phyloP scores from a whole-genome alignment of 2,888 invertebrate genomes.

The Eurois occulta region DNA sequence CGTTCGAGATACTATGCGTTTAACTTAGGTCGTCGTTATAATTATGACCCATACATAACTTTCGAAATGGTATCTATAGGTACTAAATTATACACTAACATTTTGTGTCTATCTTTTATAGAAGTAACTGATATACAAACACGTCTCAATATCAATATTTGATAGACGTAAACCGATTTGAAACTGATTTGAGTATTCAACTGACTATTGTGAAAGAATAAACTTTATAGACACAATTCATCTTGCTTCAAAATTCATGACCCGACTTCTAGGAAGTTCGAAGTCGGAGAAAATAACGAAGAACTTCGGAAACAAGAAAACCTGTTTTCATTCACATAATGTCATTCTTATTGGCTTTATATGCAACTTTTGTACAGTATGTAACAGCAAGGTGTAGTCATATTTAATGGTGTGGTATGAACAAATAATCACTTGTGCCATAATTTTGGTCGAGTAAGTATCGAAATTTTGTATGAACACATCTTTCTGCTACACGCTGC shows the following conservation, averaged over 20 bases:
- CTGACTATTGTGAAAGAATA: too few species aligned
- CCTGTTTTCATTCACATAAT: background rate
- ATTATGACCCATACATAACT: background rate
- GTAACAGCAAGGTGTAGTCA: background rate
- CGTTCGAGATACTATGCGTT: background rate
- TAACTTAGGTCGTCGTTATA: background rate
- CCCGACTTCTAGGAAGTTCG: background rate
- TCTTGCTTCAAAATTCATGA: background rate
- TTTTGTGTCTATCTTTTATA: background rate
- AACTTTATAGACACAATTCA: background rate
- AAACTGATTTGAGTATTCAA: background rate
- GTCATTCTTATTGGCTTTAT: background rate
- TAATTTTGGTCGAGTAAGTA: background rate
- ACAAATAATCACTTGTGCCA: background rate
- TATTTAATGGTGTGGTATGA: background rate
- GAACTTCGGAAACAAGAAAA: background rate
- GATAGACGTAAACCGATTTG: background rate
- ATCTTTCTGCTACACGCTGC: background rate
- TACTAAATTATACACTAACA: background rate
- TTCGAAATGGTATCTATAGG: background rate
- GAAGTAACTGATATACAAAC: background rate
- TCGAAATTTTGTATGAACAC: background rate
- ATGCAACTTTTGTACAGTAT: background rate
- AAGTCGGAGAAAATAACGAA: background rate
- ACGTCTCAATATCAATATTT: background rate